A percentile compares a stretch with the other conserved stretches of the same genome.
Evolutionary conservation across 2,113 vertebrate species (phyloP).

Genomic region (Megalops atlanticus): DNA sequence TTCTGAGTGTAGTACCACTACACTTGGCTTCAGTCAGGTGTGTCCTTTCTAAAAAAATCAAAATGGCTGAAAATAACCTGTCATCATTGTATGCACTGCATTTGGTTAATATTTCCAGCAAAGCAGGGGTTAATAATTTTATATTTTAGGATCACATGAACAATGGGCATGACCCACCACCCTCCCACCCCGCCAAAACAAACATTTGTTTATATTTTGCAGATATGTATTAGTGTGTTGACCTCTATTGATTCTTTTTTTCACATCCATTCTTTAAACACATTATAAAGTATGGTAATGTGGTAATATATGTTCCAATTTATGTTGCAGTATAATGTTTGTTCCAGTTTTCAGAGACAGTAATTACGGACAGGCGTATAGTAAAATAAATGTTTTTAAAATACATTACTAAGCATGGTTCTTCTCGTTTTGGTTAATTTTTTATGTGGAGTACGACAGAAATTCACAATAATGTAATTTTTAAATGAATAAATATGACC

Average conservation of each 20-base stretch:
- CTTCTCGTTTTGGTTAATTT: not conserved
- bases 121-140: constrained; percentile 29
- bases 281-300: too few species aligned
- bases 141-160: constrained; percentile 5
- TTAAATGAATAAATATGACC: not conserved
- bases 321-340: too few species aligned
- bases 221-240: too few species aligned
- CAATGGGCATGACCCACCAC: constrained; percentile 49
- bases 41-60: too few species aligned
- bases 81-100: constrained; percentile 29
- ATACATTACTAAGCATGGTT: constrained; percentile 37
- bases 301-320: too few species aligned
- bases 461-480: not conserved
- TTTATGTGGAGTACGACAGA: not conserved
- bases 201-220: too few species aligned
- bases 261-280: too few species aligned
- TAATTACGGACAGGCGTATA: not conserved
- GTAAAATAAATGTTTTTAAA: not conserved
- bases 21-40: too few species aligned
- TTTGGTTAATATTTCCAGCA: constrained; percentile 46
- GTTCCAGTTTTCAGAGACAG: too few species aligned
- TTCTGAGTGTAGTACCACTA: too few species aligned
- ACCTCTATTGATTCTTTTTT: too few species aligned
- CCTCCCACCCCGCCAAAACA: not conserved
- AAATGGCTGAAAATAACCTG: too few species aligned